These are phyloP conservation scores for Drosophila pallidifrons DNA, from an alignment of 1,140 invertebrate species.

Conservation along the genomic window DNA sequence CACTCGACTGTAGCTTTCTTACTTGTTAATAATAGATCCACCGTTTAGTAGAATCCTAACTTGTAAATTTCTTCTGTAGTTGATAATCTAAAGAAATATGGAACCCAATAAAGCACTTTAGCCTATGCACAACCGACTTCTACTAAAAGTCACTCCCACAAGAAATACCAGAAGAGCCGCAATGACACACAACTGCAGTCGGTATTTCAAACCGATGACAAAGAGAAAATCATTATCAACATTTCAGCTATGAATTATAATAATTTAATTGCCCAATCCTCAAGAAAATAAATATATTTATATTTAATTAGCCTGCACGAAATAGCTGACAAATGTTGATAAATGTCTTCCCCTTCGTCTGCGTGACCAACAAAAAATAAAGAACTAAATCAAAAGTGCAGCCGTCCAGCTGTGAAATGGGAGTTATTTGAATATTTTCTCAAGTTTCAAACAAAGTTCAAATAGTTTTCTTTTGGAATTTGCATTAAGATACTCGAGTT, in stretches of 20 bases:
- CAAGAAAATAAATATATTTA: slow-evolving; percentile 55
- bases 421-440: slow-evolving; percentile 52
- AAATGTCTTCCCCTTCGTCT: slow-evolving; percentile 75
- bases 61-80: background rate
- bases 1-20: too few relatives aligned
- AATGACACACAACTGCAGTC: background rate
- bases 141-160: background rate
- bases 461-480: slow-evolving; percentile 17
- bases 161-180: background rate
- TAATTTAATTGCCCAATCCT: slow-evolving; percentile 27
- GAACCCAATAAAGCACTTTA: background rate
- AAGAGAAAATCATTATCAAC: slow-evolving; percentile 8
- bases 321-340: slow-evolving; percentile 67
- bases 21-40: background rate
- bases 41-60: background rate
- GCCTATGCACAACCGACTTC: background rate
- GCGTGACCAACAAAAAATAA: slow-evolving; percentile 46
- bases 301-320: slow-evolving; percentile 72
- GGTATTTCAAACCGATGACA: background rate
- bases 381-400: slow-evolving; percentile 10
- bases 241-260: background rate
- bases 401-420: slow-evolving; percentile 44
- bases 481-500: slow-evolving; percentile 2
- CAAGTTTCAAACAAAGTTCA: slow-evolving; percentile 30
- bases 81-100: background rate